Evolutionary conservation across 2,797 vertebrate genomes (phyloP), one percentile per base, ranked within the genome.

Genomic region (Zenarchopterus dispar): DNA sequence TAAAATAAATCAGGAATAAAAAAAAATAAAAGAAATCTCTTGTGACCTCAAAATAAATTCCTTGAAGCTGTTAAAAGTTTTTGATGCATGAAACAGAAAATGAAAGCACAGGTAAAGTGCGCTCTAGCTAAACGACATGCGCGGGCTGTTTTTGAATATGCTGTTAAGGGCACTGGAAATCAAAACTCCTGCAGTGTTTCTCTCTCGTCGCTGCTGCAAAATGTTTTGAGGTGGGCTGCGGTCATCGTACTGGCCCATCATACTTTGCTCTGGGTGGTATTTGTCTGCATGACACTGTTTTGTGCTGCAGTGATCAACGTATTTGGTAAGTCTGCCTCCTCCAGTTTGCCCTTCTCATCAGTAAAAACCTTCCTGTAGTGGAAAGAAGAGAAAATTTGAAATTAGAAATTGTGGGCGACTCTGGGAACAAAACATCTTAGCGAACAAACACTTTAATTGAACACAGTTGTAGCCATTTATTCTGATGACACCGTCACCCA

Each of bases 161-260:
- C 94, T 91, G 92, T 94, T 95, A 97, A 95, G 96, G 94, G 95
- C 95, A 96, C 95, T 95, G 95, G 93, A 96, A 94, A 94, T 92
- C 71, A 92, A 91, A 90, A 78, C 78, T 94, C 93, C 91, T 88
- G 83, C 87, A 87, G 89, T 68, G 70, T 75, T 89, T 84, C 56
- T 57, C 71, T 39, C 61, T 78, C 6, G 51, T 54, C 89, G 91
- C 85, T 92, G 71, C 85, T 89, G 92, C 92, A 92, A 75, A 93
- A 91, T 92, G 92, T 90, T 90, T 90, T 89, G 88, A 87, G 86
- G 87, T 2, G 87, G 63, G 62, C 56, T 28, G 75, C 73, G 76
- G 28, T 70, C 36, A 39, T 85, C 80, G 52, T 75, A 61, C 47
- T 56, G 56, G 52, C 91, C 86, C 91, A 94, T 98, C 96, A 98